Conservation (phyloP, 2,797 vertebrate genomes). For the Silurus lanzhouensis region DNA sequence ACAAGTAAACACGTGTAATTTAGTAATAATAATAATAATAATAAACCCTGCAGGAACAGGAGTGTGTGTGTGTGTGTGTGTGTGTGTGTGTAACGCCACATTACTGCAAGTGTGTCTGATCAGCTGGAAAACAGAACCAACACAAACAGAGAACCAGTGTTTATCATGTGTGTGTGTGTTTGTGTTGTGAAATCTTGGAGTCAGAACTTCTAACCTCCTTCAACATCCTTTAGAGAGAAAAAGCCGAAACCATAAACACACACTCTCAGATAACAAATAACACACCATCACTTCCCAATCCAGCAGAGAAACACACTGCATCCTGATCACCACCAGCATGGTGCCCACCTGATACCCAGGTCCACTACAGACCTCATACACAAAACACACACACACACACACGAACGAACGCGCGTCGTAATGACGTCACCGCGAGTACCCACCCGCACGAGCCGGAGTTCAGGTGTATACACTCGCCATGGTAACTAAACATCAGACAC, state of each 20-base stretch:
- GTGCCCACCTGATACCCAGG: neutral
- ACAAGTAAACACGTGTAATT: too few relatives aligned
- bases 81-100: too few relatives aligned
- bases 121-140: too few relatives aligned
- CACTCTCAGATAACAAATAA: neutral
- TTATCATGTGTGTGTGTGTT: too few relatives aligned
- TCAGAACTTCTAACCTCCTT: too few relatives aligned
- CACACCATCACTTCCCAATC: neutral
- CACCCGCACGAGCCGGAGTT: neutral
- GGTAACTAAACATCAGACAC: conserved; percentile 1
- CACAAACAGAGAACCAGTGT: too few relatives aligned
- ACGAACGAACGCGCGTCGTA: neutral
- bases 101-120: too few relatives aligned
- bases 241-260: neutral
- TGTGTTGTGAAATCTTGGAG: neutral
- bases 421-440: neutral
- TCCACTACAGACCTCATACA: neutral
- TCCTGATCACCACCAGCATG: too few relatives aligned
- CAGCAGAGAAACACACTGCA: neutral
- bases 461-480: neutral
- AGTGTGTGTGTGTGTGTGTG: too few relatives aligned
- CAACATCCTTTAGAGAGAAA: neutral
- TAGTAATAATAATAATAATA: too few relatives aligned
- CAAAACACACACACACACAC: neutral
- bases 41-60: too few relatives aligned